phyloP scores from a whole-genome alignment of 2,888 invertebrate genomes.

The Leptopilina drosophilae region DNA sequence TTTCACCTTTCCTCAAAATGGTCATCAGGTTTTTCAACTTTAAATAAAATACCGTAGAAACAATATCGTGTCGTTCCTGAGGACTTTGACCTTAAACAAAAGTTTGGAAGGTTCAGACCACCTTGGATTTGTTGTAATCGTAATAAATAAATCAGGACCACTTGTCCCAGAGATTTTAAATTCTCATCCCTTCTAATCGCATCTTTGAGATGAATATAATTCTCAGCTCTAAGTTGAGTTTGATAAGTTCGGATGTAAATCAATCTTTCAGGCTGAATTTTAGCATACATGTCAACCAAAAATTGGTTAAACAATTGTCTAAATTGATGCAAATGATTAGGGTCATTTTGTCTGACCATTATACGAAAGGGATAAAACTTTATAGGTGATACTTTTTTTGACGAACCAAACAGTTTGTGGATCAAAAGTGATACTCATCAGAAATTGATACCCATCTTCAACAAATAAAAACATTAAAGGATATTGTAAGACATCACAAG shows the following conservation, averaged over 20 bases:
- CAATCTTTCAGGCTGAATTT: constrained; percentile 71
- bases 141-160: constrained; percentile 70
- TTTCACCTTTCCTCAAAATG: not conserved
- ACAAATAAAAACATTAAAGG: constrained; percentile 67
- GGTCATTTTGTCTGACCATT: constrained; percentile 61
- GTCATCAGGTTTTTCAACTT: not conserved
- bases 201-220: constrained; percentile 66
- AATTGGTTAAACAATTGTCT: constrained; percentile 68
- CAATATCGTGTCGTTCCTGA: not conserved
- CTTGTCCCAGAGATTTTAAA: constrained; percentile 56
- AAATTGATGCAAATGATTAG: constrained; percentile 63
- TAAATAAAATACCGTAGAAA: not conserved
- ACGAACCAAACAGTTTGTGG: constrained; percentile 9
- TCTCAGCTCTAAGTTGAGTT: constrained; percentile 64
- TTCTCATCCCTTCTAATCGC: constrained; percentile 61
- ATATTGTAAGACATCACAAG: constrained; percentile 73
- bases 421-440: constrained; percentile 51
- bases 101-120: constrained; percentile 50
- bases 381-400: constrained; percentile 60
- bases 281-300: constrained; percentile 72
- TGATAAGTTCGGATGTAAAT: constrained; percentile 61
- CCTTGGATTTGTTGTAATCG: constrained; percentile 69
- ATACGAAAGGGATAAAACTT: constrained; percentile 54
- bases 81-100: not conserved
- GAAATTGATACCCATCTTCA: constrained; percentile 65